Evolutionary conservation across 2,888 invertebrate genomes (phyloP).

Genomic region (Ormyrus rosae): DNA sequence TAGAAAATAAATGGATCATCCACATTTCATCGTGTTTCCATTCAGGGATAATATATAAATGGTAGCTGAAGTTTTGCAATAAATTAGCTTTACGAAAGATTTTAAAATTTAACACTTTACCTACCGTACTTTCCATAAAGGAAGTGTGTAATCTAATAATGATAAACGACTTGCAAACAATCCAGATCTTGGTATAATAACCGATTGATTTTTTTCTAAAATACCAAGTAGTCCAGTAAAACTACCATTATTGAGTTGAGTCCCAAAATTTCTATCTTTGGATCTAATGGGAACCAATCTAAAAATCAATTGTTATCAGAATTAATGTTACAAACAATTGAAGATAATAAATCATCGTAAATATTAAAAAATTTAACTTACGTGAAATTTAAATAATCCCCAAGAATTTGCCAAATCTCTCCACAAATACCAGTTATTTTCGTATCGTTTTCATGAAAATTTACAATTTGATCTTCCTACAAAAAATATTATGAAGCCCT

Average conservation of each 20-base stretch:
- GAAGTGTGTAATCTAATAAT: slow-evolving; percentile 58
- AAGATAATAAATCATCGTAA: background rate
- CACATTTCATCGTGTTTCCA: slow-evolving; percentile 55
- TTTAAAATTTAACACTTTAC: background rate
- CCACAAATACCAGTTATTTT: slow-evolving; percentile 53
- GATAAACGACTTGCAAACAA: slow-evolving; percentile 40
- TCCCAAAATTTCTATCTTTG: slow-evolving; percentile 42
- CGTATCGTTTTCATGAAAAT: slow-evolving; percentile 52
- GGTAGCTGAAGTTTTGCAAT: slow-evolving; percentile 47
- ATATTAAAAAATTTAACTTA: slow-evolving; percentile 18
- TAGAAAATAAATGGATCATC: slow-evolving; percentile 51
- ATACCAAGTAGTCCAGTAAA: slow-evolving; percentile 57
- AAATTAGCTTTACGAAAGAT: too few species aligned
- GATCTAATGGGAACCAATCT: slow-evolving; percentile 50
- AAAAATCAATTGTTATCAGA: background rate
- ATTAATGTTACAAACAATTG: background rate
- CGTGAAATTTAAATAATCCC: slow-evolving; percentile 58
- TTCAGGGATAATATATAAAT: slow-evolving; percentile 56
- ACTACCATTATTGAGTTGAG: slow-evolving; percentile 45
- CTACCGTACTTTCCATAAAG: slow-evolving; percentile 59
- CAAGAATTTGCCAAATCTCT: slow-evolving; percentile 54
- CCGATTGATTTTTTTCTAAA: slow-evolving; percentile 55
- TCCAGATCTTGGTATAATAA: slow-evolving; percentile 57
- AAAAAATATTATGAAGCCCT: background rate
- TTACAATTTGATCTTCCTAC: slow-evolving; percentile 53